Base-by-base conservation (phyloP, 2,113 vertebrate species). In the Merops nubicus region DNA sequence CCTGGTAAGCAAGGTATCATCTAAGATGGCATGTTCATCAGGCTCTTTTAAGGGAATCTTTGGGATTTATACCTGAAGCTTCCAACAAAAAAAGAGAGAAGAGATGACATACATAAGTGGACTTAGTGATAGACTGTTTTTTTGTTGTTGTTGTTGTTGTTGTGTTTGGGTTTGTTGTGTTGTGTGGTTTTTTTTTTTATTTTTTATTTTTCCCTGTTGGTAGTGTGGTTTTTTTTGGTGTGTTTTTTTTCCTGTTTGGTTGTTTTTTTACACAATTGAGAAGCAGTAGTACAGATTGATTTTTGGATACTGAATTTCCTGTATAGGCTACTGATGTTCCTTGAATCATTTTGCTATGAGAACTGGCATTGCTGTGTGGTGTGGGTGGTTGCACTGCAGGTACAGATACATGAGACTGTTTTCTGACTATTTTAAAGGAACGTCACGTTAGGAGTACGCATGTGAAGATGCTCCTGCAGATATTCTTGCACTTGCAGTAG, bases 401-500 rank as follows among this genome's bases (percentile, higher is more conserved):
- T 77, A 72, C 74, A 73, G 42, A 47, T 77, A 75, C 33, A 8
- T 20, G n/a, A 85, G 38, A 45, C 36, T 74, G 26, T 59, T 42
- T 91, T 94, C 75, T 60, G 64, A 54, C 89, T 87, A 74, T 78
- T 94, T 87, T 43, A 69, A 85, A 81, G 31, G 74, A 87, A 51
- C 22, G 69, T 11, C 9, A 14, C 43, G 26, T 29, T 56, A 73
- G 59, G 15, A 42, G 31, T 74, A 20, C 80, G 75, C 42, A 42
- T 31, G 47, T 56, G 87, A 68, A 68, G 21, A 28, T 18, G 34
- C 43, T 68, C 7, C 48, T 82, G 74, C 56, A 88, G 69, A 38
- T 40, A 40, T 63, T 36, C 57, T 60, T 23, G 31, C n/a, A n/a
- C 53, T 85, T 86, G 60, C 2, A 17, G 42, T 31, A 59, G 45